These are phyloP conservation scores for Arenaria interpres DNA, from an alignment of 2,113 vertebrate species.

Conservation along the genomic window DNA sequence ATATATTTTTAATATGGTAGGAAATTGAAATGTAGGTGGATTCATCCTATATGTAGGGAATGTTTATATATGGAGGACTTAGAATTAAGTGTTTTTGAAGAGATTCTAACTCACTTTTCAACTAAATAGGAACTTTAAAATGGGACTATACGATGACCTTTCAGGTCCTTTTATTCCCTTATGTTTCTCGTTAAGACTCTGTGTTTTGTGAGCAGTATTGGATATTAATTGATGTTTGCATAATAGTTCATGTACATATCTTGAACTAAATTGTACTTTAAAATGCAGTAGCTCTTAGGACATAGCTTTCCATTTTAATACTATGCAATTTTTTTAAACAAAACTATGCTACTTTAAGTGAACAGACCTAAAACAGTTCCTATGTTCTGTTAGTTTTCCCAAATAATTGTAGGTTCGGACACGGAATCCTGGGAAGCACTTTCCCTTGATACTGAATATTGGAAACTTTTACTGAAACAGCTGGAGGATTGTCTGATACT, in stretches of 20 bases:
- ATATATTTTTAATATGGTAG: neutral
- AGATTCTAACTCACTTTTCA: neutral
- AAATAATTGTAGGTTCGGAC: slow-evolving; percentile 73
- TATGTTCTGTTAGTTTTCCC: slow-evolving; percentile 71
- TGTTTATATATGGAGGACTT: neutral
- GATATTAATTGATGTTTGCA: neutral
- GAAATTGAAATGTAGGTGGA: neutral
- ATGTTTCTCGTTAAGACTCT: neutral
- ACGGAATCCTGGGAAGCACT: slow-evolving; percentile 90
- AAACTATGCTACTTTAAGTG: neutral
- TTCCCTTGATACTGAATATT: slow-evolving; percentile 94
- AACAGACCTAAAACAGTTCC: neutral
- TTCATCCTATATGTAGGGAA: neutral
- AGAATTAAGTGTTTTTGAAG: neutral
- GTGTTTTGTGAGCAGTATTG: neutral
- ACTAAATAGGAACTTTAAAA: neutral
- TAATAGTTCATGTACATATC: neutral
- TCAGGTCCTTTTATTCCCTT: neutral
- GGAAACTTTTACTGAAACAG: slow-evolving; percentile 91
- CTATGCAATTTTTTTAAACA: neutral
- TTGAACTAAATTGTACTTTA: neutral
- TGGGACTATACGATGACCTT: neutral
- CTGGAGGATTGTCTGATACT: slow-evolving; percentile 91
- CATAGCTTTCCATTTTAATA: neutral
- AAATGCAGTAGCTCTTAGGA: neutral